phyloP scores from a whole-genome alignment of 2,797 vertebrate genomes.

The Oryzias sinensis region DNA sequence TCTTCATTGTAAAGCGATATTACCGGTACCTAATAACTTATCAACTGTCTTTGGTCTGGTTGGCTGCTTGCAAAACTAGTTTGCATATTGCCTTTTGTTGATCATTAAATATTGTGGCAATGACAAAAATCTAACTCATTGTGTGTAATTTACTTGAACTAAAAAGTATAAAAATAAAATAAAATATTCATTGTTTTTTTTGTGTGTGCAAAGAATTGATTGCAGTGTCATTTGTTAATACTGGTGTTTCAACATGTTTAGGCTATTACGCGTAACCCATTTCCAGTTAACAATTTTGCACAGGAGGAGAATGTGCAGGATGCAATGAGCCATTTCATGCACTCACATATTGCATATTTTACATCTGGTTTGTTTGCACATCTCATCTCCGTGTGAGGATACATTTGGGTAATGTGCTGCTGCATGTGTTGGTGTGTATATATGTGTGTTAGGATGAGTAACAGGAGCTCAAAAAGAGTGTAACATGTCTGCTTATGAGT shows the following conservation, averaged over 20 bases:
- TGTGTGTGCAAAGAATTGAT: neutral
- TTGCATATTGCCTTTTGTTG: neutral
- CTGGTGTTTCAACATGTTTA: neutral
- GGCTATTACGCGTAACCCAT: neutral
- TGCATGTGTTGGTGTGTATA: conserved; percentile 1
- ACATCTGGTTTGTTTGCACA: conserved; percentile 16
- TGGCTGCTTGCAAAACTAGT: neutral
- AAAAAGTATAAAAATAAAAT: neutral
- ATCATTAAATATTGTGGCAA: too few species aligned
- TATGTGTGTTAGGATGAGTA: conserved; percentile 68
- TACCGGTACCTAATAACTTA: too few species aligned
- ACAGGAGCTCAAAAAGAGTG: conserved; percentile 69
- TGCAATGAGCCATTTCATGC: conserved; percentile 18
- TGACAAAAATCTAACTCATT: too few species aligned
- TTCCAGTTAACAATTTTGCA: neutral
- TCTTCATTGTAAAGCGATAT: neutral
- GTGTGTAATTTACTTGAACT: neutral
- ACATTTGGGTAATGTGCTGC: conserved; percentile 6
- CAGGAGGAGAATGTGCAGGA: conserved; percentile 15
- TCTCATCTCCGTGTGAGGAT: neutral
- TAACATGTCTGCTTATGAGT: conserved; percentile 68
- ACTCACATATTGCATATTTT: conserved; percentile 34
- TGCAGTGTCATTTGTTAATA: neutral
- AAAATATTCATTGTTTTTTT: neutral
- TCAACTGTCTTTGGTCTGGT: neutral